Percentiles rank a stretch among this genome's conserved stretches.
phyloP scores from a whole-genome alignment of 1,140 invertebrate genomes.

The Conopomorpha cramerella region DNA sequence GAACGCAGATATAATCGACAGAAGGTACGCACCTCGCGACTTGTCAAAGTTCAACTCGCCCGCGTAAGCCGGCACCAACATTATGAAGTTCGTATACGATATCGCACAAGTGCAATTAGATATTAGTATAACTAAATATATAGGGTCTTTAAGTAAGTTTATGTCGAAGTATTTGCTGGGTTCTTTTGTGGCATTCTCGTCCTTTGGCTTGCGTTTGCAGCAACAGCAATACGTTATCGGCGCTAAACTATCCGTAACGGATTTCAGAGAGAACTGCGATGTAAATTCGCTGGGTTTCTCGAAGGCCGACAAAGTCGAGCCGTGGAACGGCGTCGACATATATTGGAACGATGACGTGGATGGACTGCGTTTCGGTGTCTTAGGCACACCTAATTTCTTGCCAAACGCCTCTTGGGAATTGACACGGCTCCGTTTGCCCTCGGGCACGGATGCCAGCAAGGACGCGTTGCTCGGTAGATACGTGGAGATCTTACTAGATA shows the following conservation, averaged over 20 bases:
- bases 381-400: conserved; percentile 28
- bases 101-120: conserved; percentile 85
- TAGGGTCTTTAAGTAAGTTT: conserved; percentile 74
- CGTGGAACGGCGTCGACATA: conserved; percentile 81
- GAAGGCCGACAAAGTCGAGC: conserved; percentile 76
- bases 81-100: conserved; percentile 85
- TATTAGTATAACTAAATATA: conserved; percentile 80
- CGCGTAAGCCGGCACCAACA: conserved; percentile 77
- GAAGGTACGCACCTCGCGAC: conserved; percentile 66
- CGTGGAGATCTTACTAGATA: conserved; percentile 28
- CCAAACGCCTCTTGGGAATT: conserved; percentile 35
- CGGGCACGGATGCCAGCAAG: conserved; percentile 35
- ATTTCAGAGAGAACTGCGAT: conserved; percentile 76
- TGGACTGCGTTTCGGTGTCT: conserved; percentile 67
- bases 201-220: conserved; percentile 31
- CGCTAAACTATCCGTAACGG: conserved; percentile 62
- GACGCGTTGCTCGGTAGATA: conserved; percentile 33
- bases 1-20: conserved; percentile 78
- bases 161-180: conserved; percentile 75
- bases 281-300: conserved; percentile 75
- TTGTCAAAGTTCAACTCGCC: conserved; percentile 71
- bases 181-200: conserved; percentile 45
- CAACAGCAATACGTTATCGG: conserved; percentile 46
- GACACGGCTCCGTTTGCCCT: conserved; percentile 27
- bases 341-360: conserved; percentile 82